phyloP scores from a whole-genome alignment of 2,797 vertebrate species.

The Tokudaia tokunoshimensis region DNA sequence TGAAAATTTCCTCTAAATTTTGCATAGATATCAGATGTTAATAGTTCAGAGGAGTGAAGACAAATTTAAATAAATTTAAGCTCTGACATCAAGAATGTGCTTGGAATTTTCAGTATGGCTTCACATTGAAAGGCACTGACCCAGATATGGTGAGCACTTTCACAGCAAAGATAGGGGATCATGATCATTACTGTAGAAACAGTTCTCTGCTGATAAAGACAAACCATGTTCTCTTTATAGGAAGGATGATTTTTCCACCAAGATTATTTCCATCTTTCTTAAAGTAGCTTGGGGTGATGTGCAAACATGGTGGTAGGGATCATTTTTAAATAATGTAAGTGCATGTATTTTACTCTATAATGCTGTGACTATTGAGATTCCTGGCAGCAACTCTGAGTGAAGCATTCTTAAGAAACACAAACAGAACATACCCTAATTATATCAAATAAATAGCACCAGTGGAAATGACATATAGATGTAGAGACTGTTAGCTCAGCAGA shows the following conservation, averaged over 20 bases:
- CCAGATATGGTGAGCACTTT: neutral
- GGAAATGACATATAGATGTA: neutral
- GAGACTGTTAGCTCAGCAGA: neutral
- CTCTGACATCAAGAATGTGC: neutral
- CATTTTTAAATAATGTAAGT: neutral
- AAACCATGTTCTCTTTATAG: neutral
- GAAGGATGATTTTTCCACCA: neutral
- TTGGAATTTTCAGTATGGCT: neutral
- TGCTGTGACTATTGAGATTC: neutral
- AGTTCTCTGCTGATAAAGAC: neutral
- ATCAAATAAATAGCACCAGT: conserved; percentile 10
- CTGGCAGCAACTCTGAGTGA: neutral
- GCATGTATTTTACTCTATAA: neutral
- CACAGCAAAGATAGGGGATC: neutral
- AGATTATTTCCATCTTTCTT: neutral
- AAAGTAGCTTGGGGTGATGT: neutral
- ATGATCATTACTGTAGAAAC: neutral
- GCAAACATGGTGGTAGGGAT: neutral
- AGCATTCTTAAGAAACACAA: neutral
- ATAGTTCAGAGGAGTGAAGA: neutral
- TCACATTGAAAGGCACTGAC: neutral
- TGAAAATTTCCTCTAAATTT: neutral
- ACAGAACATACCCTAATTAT: conserved; percentile 6
- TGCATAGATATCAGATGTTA: neutral
- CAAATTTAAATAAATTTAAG: neutral